Evolutionary conservation across 2,797 vertebrate species (phyloP).

Genomic region (Iguana delicatissima): DNA sequence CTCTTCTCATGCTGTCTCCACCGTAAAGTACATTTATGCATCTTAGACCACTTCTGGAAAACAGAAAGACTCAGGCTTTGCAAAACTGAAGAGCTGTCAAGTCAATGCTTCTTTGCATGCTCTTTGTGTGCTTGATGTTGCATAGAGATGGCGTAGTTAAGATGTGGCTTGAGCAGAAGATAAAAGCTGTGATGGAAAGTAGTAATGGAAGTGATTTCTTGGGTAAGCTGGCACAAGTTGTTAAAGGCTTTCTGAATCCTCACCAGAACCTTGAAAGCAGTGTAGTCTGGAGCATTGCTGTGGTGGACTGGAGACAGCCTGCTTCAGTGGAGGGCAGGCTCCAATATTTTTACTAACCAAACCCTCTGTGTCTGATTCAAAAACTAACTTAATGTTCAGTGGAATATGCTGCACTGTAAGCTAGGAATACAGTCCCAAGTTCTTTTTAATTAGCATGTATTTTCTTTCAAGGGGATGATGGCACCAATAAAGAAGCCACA

Average conservation of each 20-base stretch:
- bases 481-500: slow-evolving; percentile 94
- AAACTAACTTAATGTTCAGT: no score
- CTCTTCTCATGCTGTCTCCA: not conserved
- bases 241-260: not conserved
- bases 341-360: not conserved
- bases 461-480: slow-evolving; percentile 90
- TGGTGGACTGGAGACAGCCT: not conserved
- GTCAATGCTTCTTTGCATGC: not conserved
- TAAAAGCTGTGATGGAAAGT: not conserved
- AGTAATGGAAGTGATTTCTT: not conserved
- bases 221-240: not conserved
- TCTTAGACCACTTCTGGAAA: not conserved
- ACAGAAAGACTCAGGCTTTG: not conserved
- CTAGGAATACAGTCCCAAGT: not conserved
- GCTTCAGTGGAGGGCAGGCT: not conserved
- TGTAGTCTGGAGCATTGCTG: not conserved
- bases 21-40: not conserved
- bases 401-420: no score
- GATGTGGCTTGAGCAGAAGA: not conserved
- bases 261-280: not conserved
- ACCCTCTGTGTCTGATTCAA: not conserved
- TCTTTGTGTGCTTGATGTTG: not conserved
- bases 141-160: not conserved
- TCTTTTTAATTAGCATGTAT: slow-evolving; percentile 34
- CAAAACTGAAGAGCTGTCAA: not conserved